Base-by-base conservation (phyloP, 2,888 invertebrate species). In the Plebejus argus region DNA sequence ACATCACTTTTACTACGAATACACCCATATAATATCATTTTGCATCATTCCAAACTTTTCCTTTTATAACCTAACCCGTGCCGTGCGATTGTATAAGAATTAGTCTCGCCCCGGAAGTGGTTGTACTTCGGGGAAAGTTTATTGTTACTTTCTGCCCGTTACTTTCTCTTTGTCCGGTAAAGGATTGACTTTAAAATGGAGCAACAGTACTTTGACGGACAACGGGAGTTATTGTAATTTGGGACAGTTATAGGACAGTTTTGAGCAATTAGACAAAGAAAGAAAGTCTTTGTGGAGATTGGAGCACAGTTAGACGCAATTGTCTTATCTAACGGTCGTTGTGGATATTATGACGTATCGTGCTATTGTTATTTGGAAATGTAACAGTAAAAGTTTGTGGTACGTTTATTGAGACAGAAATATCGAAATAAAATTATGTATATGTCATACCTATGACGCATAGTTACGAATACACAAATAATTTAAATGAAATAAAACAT, bases 111-210 rank as follows among this genome's bases (percentile, higher is more conserved):
- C 83, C 84, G 90, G 91, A 91, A 91, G 88, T 83, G 80, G 79
- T 79, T 79, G 79, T 82, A 83, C 81, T 82, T 91, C 88, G 82
- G 91, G 87, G 93, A 92, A 92, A 92, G 93, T 91, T 82, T 87
- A 90, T 92, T 89, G 89, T 81, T 84, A 88, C 91, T 91, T 91
- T 92, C 91, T 66, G 66, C 15, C 39, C 39, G 71, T 71, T 88
- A 83, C 85, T 82, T 82, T 83, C 88, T 66, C 66, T 12, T 66
- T 66, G 66, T 66, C 66, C 66, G 66, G 66, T 66, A 33, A 66
- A 66, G 66, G 66, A 15, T 66, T 66, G 66, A 66, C 66, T 66
- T 18, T 33, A 66, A 86, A 86, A 83, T 82, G 81, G 70, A 70
- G 70, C 76, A 76, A 28, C 70, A 91, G 83, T 84, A 89, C 90